Percentiles rank a stretch among this genome's conserved stretches.
These are phyloP conservation scores for Elegia similella DNA, from an alignment of 2,888 invertebrate genomes.

Conservation along the genomic window DNA sequence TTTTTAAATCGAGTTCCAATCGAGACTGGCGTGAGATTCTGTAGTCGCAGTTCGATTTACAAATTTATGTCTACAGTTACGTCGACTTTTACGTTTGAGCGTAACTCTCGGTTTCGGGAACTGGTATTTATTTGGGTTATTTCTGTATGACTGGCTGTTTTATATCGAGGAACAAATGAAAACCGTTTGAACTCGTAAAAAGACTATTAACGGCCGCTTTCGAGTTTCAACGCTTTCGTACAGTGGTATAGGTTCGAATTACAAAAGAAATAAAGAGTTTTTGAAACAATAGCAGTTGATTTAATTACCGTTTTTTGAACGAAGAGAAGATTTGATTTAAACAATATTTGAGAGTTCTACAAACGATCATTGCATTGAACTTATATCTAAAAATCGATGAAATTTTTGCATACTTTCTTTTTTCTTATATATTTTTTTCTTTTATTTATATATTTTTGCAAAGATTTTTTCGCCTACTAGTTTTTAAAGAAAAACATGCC, in stretches of 20 bases:
- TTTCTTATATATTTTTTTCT: too few relatives aligned
- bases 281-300: neutral
- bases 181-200: conserved; percentile 17
- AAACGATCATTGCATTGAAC: too few relatives aligned
- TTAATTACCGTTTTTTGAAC: neutral
- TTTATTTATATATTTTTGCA: too few relatives aligned
- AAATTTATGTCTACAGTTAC: conserved; percentile 46
- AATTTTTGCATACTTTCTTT: too few relatives aligned
- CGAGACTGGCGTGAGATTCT: conserved; percentile 20
- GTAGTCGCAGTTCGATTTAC: conserved; percentile 30
- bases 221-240: conserved; percentile 12
- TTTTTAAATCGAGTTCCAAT: conserved; percentile 15
- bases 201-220: conserved; percentile 12
- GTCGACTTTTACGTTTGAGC: conserved; percentile 45
- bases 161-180: conserved; percentile 17
- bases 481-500: too few relatives aligned
- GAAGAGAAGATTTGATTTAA: too few relatives aligned
- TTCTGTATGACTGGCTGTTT: conserved; percentile 17
- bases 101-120: conserved; percentile 18
- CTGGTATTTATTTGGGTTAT: conserved; percentile 16
- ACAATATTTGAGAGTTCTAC: too few relatives aligned
- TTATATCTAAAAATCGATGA: too few relatives aligned
- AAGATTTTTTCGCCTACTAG: too few relatives aligned
- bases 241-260: conserved; percentile 2
- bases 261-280: neutral